Conservation (phyloP, 1,140 invertebrate species). For the Drosophila kurseongensis region DNA sequence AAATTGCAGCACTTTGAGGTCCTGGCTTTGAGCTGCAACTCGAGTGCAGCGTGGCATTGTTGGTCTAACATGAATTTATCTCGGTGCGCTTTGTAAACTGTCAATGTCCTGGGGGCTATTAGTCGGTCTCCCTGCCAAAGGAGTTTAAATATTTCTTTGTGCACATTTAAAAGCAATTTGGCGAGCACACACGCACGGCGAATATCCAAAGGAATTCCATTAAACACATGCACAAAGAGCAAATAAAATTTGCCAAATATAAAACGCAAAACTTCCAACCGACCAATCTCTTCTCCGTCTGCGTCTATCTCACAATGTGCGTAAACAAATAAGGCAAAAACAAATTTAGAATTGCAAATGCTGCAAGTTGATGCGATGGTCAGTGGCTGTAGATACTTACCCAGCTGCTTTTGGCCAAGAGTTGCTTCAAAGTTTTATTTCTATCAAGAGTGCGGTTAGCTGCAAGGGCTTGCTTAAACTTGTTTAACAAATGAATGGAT, state of each 20-base stretch:
- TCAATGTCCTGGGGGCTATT: constrained; percentile 64
- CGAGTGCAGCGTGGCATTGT: constrained; percentile 9
- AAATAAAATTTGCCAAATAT: constrained; percentile 57
- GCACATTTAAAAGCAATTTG: constrained; percentile 73
- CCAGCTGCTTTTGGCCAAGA: constrained; percentile 26
- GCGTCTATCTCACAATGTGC: constrained; percentile 25
- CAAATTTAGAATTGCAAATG: constrained; percentile 56
- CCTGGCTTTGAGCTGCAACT: constrained; percentile 4
- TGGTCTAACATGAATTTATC: constrained; percentile 36
- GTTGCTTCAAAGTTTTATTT: constrained; percentile 45
- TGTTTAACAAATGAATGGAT: constrained; percentile 43
- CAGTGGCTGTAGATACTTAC: constrained; percentile 43
- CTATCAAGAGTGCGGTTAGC: constrained; percentile 53
- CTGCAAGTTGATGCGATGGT: constrained; percentile 31
- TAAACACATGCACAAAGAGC: constrained; percentile 55
- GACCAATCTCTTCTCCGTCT: constrained; percentile 5
- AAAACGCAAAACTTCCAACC: constrained; percentile 28
- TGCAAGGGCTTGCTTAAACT: constrained; percentile 29
- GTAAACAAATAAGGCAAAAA: constrained; percentile 50
- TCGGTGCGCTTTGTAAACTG: constrained; percentile 46
- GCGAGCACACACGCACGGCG: constrained; percentile 13
- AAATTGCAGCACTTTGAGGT: constrained; percentile 24
- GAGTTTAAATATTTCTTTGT: constrained; percentile 68
- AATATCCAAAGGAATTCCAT: constrained; percentile 59
- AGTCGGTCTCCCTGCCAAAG: constrained; percentile 40